Evolutionary conservation across 1,140 invertebrate genomes (phyloP), one percentile per base, ranked within the genome.

Genomic region (Cydia amplana): DNA sequence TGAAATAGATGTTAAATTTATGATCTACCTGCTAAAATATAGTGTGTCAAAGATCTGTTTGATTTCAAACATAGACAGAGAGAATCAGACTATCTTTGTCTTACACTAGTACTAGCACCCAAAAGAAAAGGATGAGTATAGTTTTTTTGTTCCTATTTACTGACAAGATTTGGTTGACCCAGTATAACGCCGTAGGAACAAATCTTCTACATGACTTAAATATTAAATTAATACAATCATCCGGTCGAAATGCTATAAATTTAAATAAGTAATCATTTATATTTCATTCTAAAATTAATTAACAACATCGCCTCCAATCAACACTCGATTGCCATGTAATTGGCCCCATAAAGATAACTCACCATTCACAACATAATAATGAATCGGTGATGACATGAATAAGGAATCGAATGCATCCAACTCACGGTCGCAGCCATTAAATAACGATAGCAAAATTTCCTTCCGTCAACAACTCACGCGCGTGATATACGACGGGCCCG

Each of bases 381-480:
- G 65, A 70, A 70, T 70, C 65, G 36, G 28, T 70, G 65, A 40
- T 70, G 65, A 74, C 16, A 76, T 51, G 70, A 73, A 76, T 67
- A 36, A 18, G 65, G 32, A 70, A 40, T 36, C 28, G 36, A 67
- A 70, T 36, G 65, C 65, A 70, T 70, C 65, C 65, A 67, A 60
- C 18, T 70, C 65, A 16, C 32, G 28, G 65, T 70, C 65, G 65
- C 32, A 64, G 70, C 49, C 70, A 76, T 40, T 76, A 72, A 76
- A 75, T 63, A 67, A 77, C 73, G 46, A 60, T 67, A 76, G 25
- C 74, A 46, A 70, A 74, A 76, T 23, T 75, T 60, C 23, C 79
- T 72, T 77, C 76, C 79, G 80, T 80, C 72, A 79, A 80, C 74
- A 82, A 76, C 78, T 79, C 79, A 82, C 80, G 73, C 72, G 77